Evolutionary conservation across 2,888 invertebrate genomes (phyloP).

Genomic region (Drosophila pegasa): DNA sequence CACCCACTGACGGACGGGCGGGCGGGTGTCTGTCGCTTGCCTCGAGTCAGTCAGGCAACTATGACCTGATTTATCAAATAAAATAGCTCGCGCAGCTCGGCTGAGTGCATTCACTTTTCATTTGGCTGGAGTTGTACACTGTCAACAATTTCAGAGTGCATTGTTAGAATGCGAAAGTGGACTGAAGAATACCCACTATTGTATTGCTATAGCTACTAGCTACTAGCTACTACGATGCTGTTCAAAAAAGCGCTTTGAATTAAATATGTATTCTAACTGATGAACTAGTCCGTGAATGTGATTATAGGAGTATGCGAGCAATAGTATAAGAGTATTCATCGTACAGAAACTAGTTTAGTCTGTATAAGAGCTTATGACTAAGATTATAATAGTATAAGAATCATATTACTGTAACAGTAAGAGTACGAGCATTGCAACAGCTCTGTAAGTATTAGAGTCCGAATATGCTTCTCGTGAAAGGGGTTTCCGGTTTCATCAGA

Average conservation of each 20-base stretch:
- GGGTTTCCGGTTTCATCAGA: neutral
- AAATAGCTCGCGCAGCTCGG: conserved; percentile 60
- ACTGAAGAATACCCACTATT: neutral
- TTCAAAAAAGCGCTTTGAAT: no score
- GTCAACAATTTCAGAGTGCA: conserved; percentile 23
- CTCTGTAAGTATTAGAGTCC: neutral
- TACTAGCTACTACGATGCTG: neutral
- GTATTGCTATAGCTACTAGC: no score
- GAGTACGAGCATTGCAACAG: no score
- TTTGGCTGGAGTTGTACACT: conserved; percentile 51
- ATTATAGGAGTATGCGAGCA: neutral
- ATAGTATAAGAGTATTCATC: neutral
- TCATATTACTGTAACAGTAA: no score
- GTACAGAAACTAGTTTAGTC: no score
- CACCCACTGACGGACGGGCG: conserved; percentile 1
- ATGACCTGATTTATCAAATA: conserved; percentile 79
- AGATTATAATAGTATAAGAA: no score
- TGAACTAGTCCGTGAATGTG: no score
- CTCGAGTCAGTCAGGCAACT: conserved; percentile 63
- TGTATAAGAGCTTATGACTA: no score
- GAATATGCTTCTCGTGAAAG: neutral
- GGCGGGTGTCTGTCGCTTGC: conserved; percentile 9
- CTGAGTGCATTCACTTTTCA: conserved; percentile 77
- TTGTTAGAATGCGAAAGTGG: neutral
- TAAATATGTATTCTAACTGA: no score